Evolutionary conservation across 2,113 vertebrate genomes (phyloP).

Genomic region (Psilopogon haemacephalus): DNA sequence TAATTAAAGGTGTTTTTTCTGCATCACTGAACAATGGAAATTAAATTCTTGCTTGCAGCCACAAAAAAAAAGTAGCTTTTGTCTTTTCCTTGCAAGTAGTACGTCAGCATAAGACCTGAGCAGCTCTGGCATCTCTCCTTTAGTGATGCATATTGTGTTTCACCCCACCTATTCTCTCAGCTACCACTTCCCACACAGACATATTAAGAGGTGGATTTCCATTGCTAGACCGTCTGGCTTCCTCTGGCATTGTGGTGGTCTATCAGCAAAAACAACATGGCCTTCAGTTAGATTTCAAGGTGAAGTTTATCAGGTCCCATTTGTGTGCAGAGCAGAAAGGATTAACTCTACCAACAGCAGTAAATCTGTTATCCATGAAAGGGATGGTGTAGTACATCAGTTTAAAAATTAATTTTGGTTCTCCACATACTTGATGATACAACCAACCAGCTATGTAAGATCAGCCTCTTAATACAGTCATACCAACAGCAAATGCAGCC

Average conservation of each 20-base stretch:
- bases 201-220: not conserved
- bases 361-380: not conserved
- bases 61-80: constrained; percentile 66
- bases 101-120: constrained; percentile 14
- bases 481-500: not conserved
- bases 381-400: not conserved
- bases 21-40: constrained; percentile 77
- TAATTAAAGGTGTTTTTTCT: constrained; percentile 88
- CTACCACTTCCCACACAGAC: not conserved
- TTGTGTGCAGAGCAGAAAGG: not conserved
- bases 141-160: not conserved
- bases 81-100: constrained; percentile 9
- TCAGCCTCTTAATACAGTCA: not conserved
- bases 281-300: not conserved
- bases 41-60: constrained; percentile 74
- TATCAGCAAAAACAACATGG: not conserved
- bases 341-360: not conserved
- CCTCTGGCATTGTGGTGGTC: not conserved
- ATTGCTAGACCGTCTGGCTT: not conserved
- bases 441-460: not conserved
- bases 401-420: not conserved
- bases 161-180: constrained; percentile 3
- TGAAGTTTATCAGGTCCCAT: not conserved
- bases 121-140: not conserved
- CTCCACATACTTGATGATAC: accelerated